A percentile compares a stretch with the other conserved stretches of the same genome.
Conservation (phyloP, 30 jellyfish, hydroid and myxozoan genomes). For the Hydra vulgaris region DNA sequence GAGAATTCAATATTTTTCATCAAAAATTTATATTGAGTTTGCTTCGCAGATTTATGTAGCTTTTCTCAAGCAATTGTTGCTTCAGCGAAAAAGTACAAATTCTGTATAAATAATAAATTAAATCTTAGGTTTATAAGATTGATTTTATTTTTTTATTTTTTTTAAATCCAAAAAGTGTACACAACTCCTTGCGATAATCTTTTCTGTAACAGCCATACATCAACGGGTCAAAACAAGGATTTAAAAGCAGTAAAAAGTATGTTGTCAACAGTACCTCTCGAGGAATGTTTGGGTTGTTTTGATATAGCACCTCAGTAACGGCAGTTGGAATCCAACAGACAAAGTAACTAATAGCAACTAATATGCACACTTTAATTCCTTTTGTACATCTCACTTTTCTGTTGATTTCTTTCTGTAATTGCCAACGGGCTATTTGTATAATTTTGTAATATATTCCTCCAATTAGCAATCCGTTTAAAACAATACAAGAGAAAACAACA, state of each 20-base stretch:
- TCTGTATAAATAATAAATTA: too few species aligned
- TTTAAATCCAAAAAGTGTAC: too few species aligned
- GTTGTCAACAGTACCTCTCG: not conserved
- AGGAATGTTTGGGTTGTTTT: not conserved
- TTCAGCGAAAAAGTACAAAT: too few species aligned
- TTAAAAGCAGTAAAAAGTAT: slow-evolving; percentile 19
- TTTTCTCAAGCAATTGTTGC: too few species aligned
- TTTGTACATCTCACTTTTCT: not conserved
- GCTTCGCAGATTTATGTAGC: too few species aligned
- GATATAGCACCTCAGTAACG: slow-evolving; percentile 17
- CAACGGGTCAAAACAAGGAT: slow-evolving; percentile 43
- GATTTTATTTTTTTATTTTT: too few species aligned
- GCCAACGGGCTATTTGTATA: not conserved
- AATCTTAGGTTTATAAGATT: too few species aligned
- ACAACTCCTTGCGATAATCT: slow-evolving; percentile 27
- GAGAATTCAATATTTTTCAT: too few species aligned
- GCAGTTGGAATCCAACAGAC: slow-evolving; percentile 37
- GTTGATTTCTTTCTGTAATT: slow-evolving; percentile 1
- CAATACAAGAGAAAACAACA: slow-evolving; percentile 12
- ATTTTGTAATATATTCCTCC: slow-evolving; percentile 20
- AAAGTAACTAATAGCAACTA: slow-evolving; percentile 26
- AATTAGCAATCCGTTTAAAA: slow-evolving; percentile 17
- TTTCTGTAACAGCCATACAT: slow-evolving; percentile 39
- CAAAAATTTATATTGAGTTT: too few species aligned
- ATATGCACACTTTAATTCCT: slow-evolving; percentile 30